Evolutionary conservation across 2,888 invertebrate genomes (phyloP), one percentile per base, ranked within the genome.

Genomic region (Neoascia interrupta): DNA sequence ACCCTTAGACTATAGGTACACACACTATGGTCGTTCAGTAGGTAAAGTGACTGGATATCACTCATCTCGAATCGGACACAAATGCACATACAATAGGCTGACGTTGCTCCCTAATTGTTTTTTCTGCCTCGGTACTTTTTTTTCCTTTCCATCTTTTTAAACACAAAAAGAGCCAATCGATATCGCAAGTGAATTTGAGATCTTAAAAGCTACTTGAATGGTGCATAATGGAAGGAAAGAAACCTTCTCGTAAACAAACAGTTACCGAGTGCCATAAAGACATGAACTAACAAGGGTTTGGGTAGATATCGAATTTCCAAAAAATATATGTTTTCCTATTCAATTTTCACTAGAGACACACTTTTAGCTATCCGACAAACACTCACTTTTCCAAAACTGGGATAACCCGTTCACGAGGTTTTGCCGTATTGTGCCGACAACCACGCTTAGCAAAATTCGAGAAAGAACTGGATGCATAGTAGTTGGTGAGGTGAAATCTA

Each of bases 61-160:
- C 68, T 79, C 79, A 73, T 79, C 79, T 73, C 49, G 47, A 72
- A 63, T 79, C 58, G 73, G 66, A 79, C 79, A 79, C 79, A 79
- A 79, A 79, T 79, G 79, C 73, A 73, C 73, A 73, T 43, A 79
- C 79, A 79, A 79, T 73, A 73, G 73, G 66, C 68, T 61, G 79
- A 79, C 73, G 73, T 56, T 79, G 63, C 79, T 79, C 73, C 79
- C 73, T 79, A 79, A 79, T 79, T 79, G 79, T 68, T 79, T 79
- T 79, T 79, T 76, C n/a, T n/a, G n/a, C n/a, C n/a, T n/a, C n/a
- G n/a, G n/a, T n/a, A n/a, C n/a, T n/a, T 69, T 54, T 64, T 60
- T 31, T 49, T 47, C 45, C 41, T 51, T 41, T 19, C 28, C 63
- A 64, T 76, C 56, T 58, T n/a, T n/a, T 69, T 60, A 63, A 49